These are phyloP conservation scores for Watsonalla binaria DNA, from an alignment of 2,888 invertebrate species.

Conservation along the genomic window DNA sequence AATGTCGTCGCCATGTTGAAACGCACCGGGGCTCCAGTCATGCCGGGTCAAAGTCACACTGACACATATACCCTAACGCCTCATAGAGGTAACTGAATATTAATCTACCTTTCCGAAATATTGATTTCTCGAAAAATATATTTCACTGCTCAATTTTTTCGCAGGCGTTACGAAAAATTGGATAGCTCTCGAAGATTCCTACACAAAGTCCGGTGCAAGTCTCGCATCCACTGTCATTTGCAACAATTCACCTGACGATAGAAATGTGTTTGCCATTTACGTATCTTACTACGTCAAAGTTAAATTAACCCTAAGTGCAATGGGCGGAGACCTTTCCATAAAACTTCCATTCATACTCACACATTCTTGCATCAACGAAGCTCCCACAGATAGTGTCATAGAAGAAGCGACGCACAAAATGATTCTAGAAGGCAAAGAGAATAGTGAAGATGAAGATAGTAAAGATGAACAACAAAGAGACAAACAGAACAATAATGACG, in stretches of 20 bases:
- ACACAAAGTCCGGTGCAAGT: slow-evolving; percentile 83
- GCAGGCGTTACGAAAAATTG: slow-evolving; percentile 91
- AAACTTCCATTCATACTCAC: slow-evolving; percentile 90
- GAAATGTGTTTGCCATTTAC: slow-evolving; percentile 93
- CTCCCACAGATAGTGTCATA: slow-evolving; percentile 75
- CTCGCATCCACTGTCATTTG: slow-evolving; percentile 80
- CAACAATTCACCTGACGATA: slow-evolving; percentile 82
- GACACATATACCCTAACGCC: slow-evolving; percentile 84
- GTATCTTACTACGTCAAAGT: slow-evolving; percentile 95
- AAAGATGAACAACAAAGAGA: slow-evolving; percentile 55
- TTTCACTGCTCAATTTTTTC: slow-evolving; percentile 10
- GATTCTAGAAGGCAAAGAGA: slow-evolving; percentile 69
- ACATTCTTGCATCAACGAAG: slow-evolving; percentile 83
- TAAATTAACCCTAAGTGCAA: slow-evolving; percentile 87
- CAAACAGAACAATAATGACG: slow-evolving; percentile 57
- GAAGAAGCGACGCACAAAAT: slow-evolving; percentile 71
- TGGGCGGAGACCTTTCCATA: slow-evolving; percentile 88
- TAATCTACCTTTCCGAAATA: neutral
- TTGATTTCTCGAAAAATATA: neutral
- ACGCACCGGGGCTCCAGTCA: slow-evolving; percentile 81
- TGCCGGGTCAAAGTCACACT: slow-evolving; percentile 81
- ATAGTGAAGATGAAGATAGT: slow-evolving; percentile 64
- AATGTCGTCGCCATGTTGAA: slow-evolving; percentile 88
- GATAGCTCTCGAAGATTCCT: slow-evolving; percentile 93
- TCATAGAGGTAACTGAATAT: slow-evolving; percentile 66